Percentiles rank a stretch among this genome's conserved stretches.
These are phyloP conservation scores for Rhinophrynus dorsalis DNA, from an alignment of 2,797 vertebrate genomes.

Conservation along the genomic window DNA sequence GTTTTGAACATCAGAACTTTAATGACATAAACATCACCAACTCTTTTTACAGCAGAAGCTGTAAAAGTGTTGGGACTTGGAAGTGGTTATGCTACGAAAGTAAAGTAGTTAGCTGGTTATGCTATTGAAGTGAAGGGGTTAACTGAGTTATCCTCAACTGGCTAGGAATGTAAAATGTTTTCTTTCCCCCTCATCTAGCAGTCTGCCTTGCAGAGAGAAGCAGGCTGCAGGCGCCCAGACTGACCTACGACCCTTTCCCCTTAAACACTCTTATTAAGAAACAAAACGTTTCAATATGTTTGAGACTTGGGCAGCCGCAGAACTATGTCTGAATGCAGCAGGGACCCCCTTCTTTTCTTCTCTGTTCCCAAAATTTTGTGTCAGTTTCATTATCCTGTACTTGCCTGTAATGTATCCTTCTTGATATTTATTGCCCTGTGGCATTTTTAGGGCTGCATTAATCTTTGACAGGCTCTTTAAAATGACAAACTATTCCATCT, in stretches of 20 bases:
- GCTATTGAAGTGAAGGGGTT: constrained; percentile 22
- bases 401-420: too few species aligned
- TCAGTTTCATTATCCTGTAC: constrained; percentile 3
- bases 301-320: constrained; percentile 65
- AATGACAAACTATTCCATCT: too few species aligned
- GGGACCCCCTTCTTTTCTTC: constrained; percentile 22
- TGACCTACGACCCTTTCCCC: constrained; percentile 96
- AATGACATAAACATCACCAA: too few species aligned
- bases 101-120: too few species aligned
- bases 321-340: constrained; percentile 56
- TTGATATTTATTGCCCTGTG: too few species aligned
- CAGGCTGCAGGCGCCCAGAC: constrained; percentile 80
- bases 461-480: too few species aligned
- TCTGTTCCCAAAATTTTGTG: constrained; percentile 32
- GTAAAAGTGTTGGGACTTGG: too few species aligned
- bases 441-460: too few species aligned
- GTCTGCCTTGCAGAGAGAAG: constrained; percentile 56
- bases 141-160: constrained; percentile 16
- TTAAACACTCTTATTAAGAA: constrained; percentile 97
- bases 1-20: too few species aligned
- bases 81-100: too few species aligned
- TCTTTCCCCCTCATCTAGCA: constrained; percentile 41
- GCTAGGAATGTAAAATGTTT: constrained; percentile 42
- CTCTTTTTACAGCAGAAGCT: too few species aligned
- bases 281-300: constrained; percentile 99